Conservation (phyloP, 2,888 invertebrate genomes). For the Zele albiditarsus region DNA sequence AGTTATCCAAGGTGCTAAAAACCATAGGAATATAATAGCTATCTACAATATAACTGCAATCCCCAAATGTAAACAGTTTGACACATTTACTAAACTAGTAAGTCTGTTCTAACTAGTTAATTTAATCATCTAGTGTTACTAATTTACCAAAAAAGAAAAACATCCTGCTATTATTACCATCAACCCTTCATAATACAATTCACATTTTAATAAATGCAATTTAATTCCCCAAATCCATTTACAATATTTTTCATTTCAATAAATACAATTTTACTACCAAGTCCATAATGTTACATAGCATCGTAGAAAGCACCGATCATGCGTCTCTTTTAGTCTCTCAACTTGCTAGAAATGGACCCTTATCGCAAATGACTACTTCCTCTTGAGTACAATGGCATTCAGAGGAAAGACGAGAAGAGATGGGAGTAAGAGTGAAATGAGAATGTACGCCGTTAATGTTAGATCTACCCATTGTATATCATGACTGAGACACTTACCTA, state of each 20-base stretch:
- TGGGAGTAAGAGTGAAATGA: background rate
- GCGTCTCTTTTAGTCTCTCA: background rate
- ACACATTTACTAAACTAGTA: too few relatives aligned
- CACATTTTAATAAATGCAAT: too few relatives aligned
- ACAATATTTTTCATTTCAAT: background rate
- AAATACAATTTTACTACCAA: background rate
- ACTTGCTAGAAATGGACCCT: slow-evolving; percentile 56
- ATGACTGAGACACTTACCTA: slow-evolving; percentile 58
- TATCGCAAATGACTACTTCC: slow-evolving; percentile 72
- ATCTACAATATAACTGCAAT: too few relatives aligned
- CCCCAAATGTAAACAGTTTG: too few relatives aligned
- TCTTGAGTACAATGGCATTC: slow-evolving; percentile 67
- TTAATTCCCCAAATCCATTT: background rate
- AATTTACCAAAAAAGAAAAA: too few relatives aligned
- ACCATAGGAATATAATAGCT: too few relatives aligned
- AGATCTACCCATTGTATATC: slow-evolving; percentile 41
- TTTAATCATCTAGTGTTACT: too few relatives aligned
- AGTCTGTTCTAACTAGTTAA: too few relatives aligned
- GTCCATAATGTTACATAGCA: background rate
- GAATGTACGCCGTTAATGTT: slow-evolving; percentile 14
- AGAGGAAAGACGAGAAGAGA: slow-evolving; percentile 46
- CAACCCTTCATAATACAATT: too few relatives aligned
- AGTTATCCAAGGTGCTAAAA: too few relatives aligned
- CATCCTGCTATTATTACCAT: too few relatives aligned
- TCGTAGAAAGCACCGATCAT: background rate